A percentile compares a stretch with the other conserved stretches of the same genome.
Conservation (phyloP, 1,140 invertebrate genomes). For the Papilio glaucus region DNA sequence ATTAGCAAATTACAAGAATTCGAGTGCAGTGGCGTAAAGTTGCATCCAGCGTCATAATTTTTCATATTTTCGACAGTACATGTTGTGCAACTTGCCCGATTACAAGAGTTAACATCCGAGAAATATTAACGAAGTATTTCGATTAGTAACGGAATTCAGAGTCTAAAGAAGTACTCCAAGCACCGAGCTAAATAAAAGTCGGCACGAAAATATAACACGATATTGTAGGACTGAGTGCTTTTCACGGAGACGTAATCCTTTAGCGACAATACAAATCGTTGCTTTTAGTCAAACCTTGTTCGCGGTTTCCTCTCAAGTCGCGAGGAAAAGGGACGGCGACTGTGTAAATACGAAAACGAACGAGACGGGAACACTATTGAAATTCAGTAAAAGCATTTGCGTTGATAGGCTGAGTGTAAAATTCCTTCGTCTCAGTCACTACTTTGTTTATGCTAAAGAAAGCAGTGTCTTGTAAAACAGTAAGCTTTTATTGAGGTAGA, state of each 20-base stretch:
- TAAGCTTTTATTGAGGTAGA: not conserved
- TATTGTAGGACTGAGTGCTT: not conserved
- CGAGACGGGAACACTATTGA: conserved; percentile 38
- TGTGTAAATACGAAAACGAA: conserved; percentile 28
- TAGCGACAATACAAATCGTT: conserved; percentile 52
- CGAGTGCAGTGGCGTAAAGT: no score
- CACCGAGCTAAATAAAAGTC: not conserved
- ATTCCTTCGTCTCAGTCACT: conserved; percentile 2
- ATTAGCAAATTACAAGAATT: no score
- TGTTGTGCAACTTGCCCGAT: no score
- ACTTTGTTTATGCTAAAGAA: conserved; percentile 1
- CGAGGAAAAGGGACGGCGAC: conserved; percentile 34
- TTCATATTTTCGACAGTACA: no score
- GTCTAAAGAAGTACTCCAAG: not conserved
- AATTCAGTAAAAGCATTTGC: conserved; percentile 26
- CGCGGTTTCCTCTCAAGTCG: conserved; percentile 45
- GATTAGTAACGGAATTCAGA: not conserved
- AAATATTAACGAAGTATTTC: not conserved
- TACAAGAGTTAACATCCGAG: no score
- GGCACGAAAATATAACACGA: not conserved
- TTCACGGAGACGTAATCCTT: conserved; percentile 31
- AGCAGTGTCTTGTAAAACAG: not conserved
- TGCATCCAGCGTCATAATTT: no score
- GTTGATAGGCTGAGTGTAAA: conserved; percentile 7
- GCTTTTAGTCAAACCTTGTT: conserved; percentile 56